These are phyloP conservation scores for Coilia nasus DNA, from an alignment of 2,797 vertebrate species.

Conservation along the genomic window DNA sequence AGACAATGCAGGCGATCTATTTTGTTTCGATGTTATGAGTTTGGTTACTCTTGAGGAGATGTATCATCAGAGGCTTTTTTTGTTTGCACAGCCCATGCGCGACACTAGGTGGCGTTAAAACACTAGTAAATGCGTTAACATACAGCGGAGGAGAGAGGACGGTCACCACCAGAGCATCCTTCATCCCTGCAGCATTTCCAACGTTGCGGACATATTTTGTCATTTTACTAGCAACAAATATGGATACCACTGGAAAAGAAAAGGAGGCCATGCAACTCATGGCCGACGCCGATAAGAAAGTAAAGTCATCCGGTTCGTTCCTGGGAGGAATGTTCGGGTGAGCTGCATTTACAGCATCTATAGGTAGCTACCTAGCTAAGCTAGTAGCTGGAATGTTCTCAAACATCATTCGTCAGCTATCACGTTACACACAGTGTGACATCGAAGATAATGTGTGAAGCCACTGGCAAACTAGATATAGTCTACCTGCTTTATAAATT, in stretches of 20 bases:
- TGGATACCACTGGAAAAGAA: constrained; percentile 94
- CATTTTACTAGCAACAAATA: constrained; percentile 53
- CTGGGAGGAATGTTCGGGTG: constrained; percentile 95
- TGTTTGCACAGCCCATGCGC: neutral
- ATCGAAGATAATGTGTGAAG: neutral
- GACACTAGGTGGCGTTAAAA: constrained; percentile 14
- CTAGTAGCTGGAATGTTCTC: neutral
- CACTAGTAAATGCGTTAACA: constrained; percentile 39
- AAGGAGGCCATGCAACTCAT: constrained; percentile 96
- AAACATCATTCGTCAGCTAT: neutral
- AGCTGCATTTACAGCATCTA: constrained; percentile 51
- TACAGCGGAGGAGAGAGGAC: constrained; percentile 35
- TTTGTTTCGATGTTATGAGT: neutral
- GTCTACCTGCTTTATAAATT: neutral
- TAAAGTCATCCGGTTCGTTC: constrained; percentile 94
- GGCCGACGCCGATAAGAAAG: constrained; percentile 95
- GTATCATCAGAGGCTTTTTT: too few species aligned
- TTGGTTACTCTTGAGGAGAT: neutral
- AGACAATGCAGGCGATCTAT: neutral
- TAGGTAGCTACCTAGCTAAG: constrained; percentile 3
- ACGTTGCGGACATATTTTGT: neutral
- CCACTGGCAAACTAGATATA: neutral
- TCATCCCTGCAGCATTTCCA: constrained; percentile 29
- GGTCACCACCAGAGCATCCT: constrained; percentile 38
- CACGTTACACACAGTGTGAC: neutral